Evolutionary conservation across 2,888 invertebrate genomes (phyloP).

Genomic region (Eurois occulta): DNA sequence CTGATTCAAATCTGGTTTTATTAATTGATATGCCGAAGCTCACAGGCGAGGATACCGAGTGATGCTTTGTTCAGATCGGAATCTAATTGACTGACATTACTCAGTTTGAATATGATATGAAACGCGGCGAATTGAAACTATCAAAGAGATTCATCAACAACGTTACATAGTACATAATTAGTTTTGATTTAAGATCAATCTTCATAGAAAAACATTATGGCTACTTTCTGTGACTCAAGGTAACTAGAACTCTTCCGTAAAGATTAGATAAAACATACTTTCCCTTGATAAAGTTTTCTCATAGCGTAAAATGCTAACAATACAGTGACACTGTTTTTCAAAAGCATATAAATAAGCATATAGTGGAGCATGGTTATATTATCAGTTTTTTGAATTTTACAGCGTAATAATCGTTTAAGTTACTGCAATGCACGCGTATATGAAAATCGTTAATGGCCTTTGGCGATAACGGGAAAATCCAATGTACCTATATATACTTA

Average conservation of each 20-base stretch:
- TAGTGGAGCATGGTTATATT: conserved; percentile 36
- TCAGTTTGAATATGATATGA: conserved; percentile 5
- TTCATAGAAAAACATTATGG: not conserved
- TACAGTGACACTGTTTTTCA: conserved; percentile 10
- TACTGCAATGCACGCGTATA: conserved; percentile 56
- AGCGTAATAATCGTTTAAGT: conserved; percentile 64
- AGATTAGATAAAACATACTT: not conserved
- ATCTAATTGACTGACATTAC: conserved; percentile 28
- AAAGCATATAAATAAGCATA: not conserved
- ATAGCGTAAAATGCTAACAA: not conserved
- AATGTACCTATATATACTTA: conserved; percentile 32
- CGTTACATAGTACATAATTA: not conserved
- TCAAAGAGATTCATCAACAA: conserved; percentile 21
- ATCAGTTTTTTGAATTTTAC: conserved; percentile 67
- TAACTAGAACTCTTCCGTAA: not conserved
- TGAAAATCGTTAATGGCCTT: conserved; percentile 58
- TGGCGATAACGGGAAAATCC: conserved; percentile 71
- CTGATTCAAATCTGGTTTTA: conserved; percentile 54
- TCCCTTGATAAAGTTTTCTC: not conserved
- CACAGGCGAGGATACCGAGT: conserved; percentile 14
- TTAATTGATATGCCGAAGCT: conserved; percentile 36
- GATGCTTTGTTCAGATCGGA: conserved; percentile 23
- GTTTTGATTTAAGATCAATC: not conserved
- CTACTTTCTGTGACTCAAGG: not conserved
- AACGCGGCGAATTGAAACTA: conserved; percentile 12